Conservation (phyloP, 2,113 vertebrate genomes). For the Mesoclemmys tuberculata region DNA sequence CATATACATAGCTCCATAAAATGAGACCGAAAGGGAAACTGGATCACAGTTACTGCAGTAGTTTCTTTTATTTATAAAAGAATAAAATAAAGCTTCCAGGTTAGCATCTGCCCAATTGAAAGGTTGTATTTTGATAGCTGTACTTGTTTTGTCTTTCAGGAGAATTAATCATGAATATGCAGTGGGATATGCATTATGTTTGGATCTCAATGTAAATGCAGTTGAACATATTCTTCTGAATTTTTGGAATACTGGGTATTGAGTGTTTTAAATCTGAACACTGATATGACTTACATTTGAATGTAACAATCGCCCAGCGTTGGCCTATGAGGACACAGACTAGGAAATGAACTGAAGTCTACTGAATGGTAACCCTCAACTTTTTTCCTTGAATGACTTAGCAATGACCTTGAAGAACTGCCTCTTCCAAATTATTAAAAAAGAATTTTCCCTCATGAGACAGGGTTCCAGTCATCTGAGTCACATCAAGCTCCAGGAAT, state of each 20-base stretch:
- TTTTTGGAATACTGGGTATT: neutral
- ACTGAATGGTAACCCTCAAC: neutral
- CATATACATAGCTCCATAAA: neutral
- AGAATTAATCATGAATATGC: neutral
- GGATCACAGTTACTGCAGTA: neutral
- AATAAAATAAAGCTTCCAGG: neutral
- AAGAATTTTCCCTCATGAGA: neutral
- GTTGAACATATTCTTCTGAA: neutral
- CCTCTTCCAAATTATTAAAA: neutral
- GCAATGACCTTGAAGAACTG: neutral
- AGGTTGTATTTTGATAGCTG: neutral
- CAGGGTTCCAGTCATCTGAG: neutral
- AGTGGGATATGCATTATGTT: rapidly evolving
- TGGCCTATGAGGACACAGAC: neutral
- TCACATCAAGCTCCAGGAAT: neutral
- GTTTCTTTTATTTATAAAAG: neutral
- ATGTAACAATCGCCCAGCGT: neutral
- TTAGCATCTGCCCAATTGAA: neutral
- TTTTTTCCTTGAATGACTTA: neutral
- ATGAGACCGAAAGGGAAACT: neutral
- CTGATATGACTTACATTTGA: neutral
- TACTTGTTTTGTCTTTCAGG: neutral
- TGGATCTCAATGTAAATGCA: neutral
- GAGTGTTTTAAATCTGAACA: neutral
- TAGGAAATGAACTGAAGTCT: neutral